Conservation (phyloP, 2,797 vertebrate genomes). For the Lacerta viridis region DNA sequence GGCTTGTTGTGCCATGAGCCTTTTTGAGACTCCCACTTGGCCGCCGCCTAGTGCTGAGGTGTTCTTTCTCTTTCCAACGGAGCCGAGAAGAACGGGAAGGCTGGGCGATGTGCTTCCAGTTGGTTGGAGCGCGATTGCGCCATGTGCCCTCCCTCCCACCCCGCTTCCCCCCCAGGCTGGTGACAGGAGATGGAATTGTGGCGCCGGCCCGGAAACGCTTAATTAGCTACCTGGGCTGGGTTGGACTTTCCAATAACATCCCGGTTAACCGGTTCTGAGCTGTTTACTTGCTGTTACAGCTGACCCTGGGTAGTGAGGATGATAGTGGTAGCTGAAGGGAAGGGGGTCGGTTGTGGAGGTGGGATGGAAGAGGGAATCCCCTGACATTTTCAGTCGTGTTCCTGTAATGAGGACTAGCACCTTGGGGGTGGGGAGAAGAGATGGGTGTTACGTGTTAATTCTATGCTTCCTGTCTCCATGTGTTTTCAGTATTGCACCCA, state of each 20-base stretch:
- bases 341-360: background rate
- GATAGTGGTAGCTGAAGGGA: background rate
- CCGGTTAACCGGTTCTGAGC: slow-evolving; percentile 61
- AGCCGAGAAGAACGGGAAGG: slow-evolving; percentile 8
- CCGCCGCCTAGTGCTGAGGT: background rate
- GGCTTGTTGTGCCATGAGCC: background rate
- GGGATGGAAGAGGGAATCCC: background rate
- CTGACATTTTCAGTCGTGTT: background rate
- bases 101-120: background rate
- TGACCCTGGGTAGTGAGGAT: background rate
- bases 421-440: slow-evolving; percentile 27
- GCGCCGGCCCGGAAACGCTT: slow-evolving; percentile 70
- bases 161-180: slow-evolving; percentile 7
- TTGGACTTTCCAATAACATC: slow-evolving; percentile 40
- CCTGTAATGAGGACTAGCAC: background rate
- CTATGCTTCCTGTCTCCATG: no score
- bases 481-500: background rate
- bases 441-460: background rate
- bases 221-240: slow-evolving; percentile 66
- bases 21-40: no score
- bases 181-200: slow-evolving; percentile 24
- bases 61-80: slow-evolving; percentile 13
- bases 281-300: slow-evolving; percentile 43
- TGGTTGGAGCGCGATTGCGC: background rate
- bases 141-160: background rate